phyloP scores from a whole-genome alignment of 2,113 vertebrate species.

The Syrrhaptes paradoxus region DNA sequence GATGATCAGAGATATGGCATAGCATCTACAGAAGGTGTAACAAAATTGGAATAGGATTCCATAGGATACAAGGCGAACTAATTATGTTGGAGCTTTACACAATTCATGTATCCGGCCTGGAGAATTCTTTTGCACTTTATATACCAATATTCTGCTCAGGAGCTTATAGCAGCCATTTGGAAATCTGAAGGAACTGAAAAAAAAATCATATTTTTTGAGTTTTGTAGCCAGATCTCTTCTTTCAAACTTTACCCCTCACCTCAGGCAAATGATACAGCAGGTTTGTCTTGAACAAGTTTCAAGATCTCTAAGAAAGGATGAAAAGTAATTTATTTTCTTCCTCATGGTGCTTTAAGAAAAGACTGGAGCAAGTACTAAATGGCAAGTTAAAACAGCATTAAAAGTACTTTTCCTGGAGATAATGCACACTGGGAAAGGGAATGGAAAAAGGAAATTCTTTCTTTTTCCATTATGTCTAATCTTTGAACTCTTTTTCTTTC shows the following conservation, averaged over 20 bases:
- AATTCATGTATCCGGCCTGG: not conserved
- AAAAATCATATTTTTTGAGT: fast-evolving
- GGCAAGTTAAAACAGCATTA: too few species aligned
- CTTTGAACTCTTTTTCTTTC: not conserved
- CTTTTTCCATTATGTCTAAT: not conserved
- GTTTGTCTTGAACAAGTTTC: not conserved
- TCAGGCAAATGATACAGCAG: not conserved
- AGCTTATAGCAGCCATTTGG: not conserved
- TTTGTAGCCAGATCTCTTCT: not conserved
- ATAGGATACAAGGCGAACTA: not conserved
- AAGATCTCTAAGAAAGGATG: not conserved
- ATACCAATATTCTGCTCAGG: not conserved
- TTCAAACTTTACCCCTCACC: not conserved
- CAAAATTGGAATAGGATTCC: not conserved
- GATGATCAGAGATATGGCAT: not conserved
- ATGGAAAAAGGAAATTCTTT: not conserved
- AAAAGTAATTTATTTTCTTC: not conserved
- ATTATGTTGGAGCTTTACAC: not conserved
- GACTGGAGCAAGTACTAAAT: not conserved
- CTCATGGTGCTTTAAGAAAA: not conserved
- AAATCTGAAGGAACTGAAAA: not conserved
- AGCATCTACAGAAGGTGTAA: not conserved
- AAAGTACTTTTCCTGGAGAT: not conserved
- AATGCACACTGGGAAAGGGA: not conserved
- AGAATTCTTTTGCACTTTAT: not conserved